Conservation (phyloP, 2,113 vertebrate genomes). For the Coptodon rendalli region DNA sequence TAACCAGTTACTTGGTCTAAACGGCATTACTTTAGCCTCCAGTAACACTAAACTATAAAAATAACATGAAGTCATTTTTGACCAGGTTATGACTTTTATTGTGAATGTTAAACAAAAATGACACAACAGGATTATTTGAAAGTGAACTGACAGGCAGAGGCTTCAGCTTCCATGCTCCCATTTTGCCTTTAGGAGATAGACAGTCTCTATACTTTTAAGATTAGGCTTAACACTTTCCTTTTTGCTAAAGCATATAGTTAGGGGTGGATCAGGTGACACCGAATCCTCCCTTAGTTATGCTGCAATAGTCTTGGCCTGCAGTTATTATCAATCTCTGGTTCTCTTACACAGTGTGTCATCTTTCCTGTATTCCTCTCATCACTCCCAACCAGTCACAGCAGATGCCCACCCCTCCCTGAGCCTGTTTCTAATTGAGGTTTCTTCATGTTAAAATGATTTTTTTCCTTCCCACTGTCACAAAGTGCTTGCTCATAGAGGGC, state of each 20-base stretch:
- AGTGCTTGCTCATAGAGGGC: not conserved
- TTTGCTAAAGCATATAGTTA: not conserved
- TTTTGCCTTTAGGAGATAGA: not conserved
- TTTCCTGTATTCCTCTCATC: not conserved
- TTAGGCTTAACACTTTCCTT: not conserved
- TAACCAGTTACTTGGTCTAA: not conserved
- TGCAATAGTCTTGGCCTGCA: not conserved
- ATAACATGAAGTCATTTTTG: not conserved
- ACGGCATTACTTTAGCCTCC: not conserved
- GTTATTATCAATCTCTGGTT: not conserved
- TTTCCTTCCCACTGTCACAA: not conserved
- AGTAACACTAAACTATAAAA: not conserved
- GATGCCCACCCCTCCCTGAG: not conserved
- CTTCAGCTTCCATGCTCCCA: not conserved
- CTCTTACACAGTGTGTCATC: not conserved
- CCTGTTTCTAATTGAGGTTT: not conserved
- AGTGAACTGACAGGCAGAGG: not conserved
- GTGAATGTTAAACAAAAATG: not conserved
- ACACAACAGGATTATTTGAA: not conserved
- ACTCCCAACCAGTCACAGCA: not conserved
- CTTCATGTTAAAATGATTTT: not conserved
- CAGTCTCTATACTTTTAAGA: not conserved
- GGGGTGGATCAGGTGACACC: accelerated
- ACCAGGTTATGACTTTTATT: not conserved
- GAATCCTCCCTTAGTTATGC: not conserved